Base-by-base conservation (phyloP, 2,888 invertebrate genomes). In the Timandra comae region DNA sequence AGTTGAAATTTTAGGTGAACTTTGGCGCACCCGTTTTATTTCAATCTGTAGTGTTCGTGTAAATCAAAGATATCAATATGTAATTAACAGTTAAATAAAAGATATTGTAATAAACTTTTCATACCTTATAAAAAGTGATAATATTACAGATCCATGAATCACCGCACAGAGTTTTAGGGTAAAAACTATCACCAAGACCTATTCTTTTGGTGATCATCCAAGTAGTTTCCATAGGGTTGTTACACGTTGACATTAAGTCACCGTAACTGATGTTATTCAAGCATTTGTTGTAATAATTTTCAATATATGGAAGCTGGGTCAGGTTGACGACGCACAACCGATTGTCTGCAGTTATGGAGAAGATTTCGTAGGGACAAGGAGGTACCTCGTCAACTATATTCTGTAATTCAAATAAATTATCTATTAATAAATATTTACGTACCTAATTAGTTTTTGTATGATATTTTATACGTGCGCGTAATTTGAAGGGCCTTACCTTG, bases 321-420 rank as follows among this genome's bases (percentile, higher is more conserved):
- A 57, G 52, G 36, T 70, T 51, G 0, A 44, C 40, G 0, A 55
- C 61, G 28, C 77, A 78, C 2, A 76, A 24, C 4, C 50, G 31
- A 2, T 46, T 36, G 0, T 55, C 40, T 3, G 59, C 51, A 4
- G 51, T 38, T 1, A 71, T 25, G 0, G 69, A 71, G 21, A 63
- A 57, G 27, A 76, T 49, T 47, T 79, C 79, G 24, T 49, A 74
- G 0, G 74, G 69, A 27, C 80, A 80, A 0, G 62, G 63, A 1
- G 64, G 64, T 7, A 46, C 41, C 3, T 49, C 50, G 2, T 72
- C 64, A 48, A 76, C 76, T 1, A 79, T 71, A 0, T 53, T 49
- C 79, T 79, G 60, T 34, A n/a, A n/a, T n/a, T n/a, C n/a, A n/a
- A n/a, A n/a, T n/a, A n/a, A n/a, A n/a, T n/a, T n/a, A n/a, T n/a